phyloP scores from a whole-genome alignment of 1,140 invertebrate genomes.

The Brachionus koreanus region DNA sequence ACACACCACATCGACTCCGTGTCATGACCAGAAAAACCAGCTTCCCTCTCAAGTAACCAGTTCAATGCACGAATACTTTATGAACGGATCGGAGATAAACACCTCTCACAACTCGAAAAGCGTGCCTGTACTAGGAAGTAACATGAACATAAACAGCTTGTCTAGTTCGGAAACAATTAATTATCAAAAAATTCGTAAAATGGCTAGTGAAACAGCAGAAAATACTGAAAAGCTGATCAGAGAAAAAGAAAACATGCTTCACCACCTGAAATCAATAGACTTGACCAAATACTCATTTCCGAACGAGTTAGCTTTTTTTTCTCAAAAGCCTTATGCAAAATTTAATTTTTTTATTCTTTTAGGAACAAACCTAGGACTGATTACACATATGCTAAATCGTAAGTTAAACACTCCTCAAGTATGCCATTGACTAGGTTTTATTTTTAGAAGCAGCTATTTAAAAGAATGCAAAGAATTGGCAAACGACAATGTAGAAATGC shows the following conservation, averaged over 20 bases:
- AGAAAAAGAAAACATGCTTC: conserved; percentile 38
- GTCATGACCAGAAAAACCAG: not conserved
- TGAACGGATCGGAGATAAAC: conserved; percentile 22
- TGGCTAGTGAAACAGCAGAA: not conserved
- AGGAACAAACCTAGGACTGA: conserved; percentile 36
- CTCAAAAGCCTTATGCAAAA: not conserved
- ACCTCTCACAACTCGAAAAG: not conserved
- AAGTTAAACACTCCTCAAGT: not conserved
- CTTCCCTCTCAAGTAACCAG: not conserved
- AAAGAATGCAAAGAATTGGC: conserved; percentile 19
- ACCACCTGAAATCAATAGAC: conserved; percentile 32
- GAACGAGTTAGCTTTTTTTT: conserved; percentile 16
- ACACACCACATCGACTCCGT: not conserved
- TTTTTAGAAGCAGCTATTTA: conserved; percentile 39
- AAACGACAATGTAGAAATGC: conserved; percentile 35
- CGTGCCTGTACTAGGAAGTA: not conserved
- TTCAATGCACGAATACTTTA: conserved; percentile 18
- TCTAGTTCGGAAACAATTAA: not conserved
- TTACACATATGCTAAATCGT: conserved; percentile 43
- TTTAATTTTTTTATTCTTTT: not conserved
- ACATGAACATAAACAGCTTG: conserved; percentile 9
- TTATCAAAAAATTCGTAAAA: conserved; percentile 1
- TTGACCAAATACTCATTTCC: conserved; percentile 36
- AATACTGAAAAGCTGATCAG: not conserved
- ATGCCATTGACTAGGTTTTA: not conserved